Base-by-base conservation (phyloP, 2,888 invertebrate species). In the Ennomos quercinarius region DNA sequence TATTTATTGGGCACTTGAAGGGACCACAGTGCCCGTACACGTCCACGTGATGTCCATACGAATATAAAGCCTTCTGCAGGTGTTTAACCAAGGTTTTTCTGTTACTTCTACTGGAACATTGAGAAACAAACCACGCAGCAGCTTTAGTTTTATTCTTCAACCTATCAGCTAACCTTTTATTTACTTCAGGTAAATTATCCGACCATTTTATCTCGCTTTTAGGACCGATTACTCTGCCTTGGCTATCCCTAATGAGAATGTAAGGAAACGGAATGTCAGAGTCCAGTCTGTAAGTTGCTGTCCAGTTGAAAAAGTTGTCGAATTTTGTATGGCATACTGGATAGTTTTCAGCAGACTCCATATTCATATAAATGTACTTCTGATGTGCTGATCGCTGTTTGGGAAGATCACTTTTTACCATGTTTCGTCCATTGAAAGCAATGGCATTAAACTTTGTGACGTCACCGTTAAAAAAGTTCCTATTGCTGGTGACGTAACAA, bases 1-100 rank as follows among this genome's bases (percentile, higher is more conserved):
- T 65, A 0, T 71, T 40, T 55, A 67, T 73, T 0, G 85, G 77
- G 57, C 91, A 91, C 10, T 69, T 64, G 0, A 84, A 63, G 0
- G 69, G 64, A 0, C 94, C 94, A 77, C 95, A 95, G 0, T 68
- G 62, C 0, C 94, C 94, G 66, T 88, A 95, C 5, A 94, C 80
- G 67, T 94, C 94, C 2, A 94, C 86, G 0, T 80, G 69, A 9
- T 79, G 67, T 0, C 77, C 72, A 60, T 80, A 83, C 0, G 39
- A 38, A 1, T 51, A 49, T 10, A 90, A 67, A 0, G 77, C 79
- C n/a, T 71, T 74, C 40, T 81, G 71, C 35, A 92, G 61, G 3
- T 17, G 3, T 17, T 17, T 17, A 17, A 17, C 17, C 4, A 72
- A 62, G 1, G 47, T 67, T 0, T 78, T 87, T 53, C 83, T 76